Conservation (phyloP, 2,113 vertebrate species). For the Atherinomorus stipes region DNA sequence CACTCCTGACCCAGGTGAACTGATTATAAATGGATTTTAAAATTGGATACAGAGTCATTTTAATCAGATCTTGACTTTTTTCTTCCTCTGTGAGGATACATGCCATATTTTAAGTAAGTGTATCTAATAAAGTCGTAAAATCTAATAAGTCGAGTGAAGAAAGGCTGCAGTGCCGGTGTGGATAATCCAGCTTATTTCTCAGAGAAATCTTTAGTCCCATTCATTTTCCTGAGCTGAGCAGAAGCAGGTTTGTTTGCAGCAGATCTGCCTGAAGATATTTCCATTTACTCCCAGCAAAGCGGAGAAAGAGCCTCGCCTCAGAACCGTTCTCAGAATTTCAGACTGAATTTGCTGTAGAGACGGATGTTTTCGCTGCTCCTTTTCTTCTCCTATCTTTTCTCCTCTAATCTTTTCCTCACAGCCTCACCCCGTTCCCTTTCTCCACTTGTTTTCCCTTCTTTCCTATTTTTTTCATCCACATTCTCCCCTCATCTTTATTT, state of each 20-base stretch:
- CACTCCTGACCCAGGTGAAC: no score
- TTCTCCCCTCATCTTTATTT: not conserved
- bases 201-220: slow-evolving; percentile 6
- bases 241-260: not conserved
- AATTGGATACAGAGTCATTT: no score
- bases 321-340: slow-evolving; percentile 10
- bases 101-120: not conserved
- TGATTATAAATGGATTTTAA: no score
- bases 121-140: not conserved
- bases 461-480: not conserved
- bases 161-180: not conserved
- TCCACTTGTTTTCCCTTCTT: not conserved
- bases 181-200: not conserved
- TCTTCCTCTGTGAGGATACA: no score
- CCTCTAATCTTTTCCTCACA: slow-evolving; percentile 18
- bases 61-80: no score
- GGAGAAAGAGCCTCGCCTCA: not conserved
- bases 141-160: not conserved
- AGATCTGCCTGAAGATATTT: slow-evolving; percentile 24
- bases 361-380: not conserved
- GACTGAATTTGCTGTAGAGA: not conserved
- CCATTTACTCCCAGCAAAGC: not conserved
- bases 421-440: slow-evolving; percentile 14
- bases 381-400: not conserved
- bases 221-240: not conserved